Percentiles rank a stretch among this genome's conserved stretches.
phyloP scores from a whole-genome alignment of 2,888 invertebrate genomes.

The Cephus rjabovi region DNA sequence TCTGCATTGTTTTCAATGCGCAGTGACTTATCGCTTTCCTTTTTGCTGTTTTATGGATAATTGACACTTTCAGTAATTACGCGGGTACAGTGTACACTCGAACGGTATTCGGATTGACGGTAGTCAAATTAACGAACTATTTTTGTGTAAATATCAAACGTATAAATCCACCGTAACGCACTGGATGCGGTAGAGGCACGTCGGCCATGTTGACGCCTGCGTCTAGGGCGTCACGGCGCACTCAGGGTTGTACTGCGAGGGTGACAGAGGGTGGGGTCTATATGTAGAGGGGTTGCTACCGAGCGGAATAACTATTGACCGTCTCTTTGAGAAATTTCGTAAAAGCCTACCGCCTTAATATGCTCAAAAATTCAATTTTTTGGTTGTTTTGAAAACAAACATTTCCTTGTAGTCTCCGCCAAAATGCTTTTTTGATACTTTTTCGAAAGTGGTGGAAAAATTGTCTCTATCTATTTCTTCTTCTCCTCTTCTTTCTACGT shows the following conservation, averaged over 20 bases:
- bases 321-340: neutral
- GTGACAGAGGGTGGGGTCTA: conserved; percentile 44
- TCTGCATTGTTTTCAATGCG: no score
- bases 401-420: neutral
- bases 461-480: no score
- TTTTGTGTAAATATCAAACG: neutral
- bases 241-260: conserved; percentile 27
- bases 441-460: no score
- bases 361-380: no score
- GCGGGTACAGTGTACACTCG: no score
- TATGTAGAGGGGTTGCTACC: conserved; percentile 32
- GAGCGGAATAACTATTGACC: conserved; percentile 43
- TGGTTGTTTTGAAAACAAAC: neutral
- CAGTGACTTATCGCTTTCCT: no score
- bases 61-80: no score
- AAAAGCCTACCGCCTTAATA: neutral
- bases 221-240: conserved; percentile 44
- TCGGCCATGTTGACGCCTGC: conserved; percentile 65
- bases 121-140: neutral
- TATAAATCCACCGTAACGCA: no score
- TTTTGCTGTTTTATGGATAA: no score
- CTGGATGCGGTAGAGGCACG: neutral
- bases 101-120: no score
- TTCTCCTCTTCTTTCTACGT: no score
- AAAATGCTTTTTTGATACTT: no score